phyloP scores from a whole-genome alignment of 2,797 vertebrate species.

The Bovichtus diacanthus region DNA sequence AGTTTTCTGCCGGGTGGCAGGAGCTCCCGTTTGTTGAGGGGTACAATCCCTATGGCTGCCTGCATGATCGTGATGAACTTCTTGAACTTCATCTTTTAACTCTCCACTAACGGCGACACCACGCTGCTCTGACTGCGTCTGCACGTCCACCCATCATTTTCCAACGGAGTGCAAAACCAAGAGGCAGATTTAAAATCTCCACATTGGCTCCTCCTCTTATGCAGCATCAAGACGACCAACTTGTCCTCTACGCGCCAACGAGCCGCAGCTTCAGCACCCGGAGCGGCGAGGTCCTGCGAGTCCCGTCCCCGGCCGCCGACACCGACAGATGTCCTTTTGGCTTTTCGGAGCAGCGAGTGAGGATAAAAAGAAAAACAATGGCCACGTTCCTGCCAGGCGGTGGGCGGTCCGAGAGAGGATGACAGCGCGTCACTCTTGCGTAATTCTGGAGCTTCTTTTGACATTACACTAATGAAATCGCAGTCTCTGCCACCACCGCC shows the following conservation, averaged over 20 bases:
- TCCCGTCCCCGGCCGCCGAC: slow-evolving; percentile 26
- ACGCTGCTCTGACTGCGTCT: slow-evolving; percentile 23
- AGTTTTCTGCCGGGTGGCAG: slow-evolving; percentile 92
- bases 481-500: slow-evolving; percentile 63
- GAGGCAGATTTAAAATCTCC: background rate
- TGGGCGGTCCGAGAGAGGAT: slow-evolving; percentile 66
- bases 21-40: slow-evolving; percentile 95
- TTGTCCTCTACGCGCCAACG: slow-evolving; percentile 37
- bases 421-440: slow-evolving; percentile 86
- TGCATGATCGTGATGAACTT: slow-evolving; percentile 96
- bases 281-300: slow-evolving; percentile 20
- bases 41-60: slow-evolving; percentile 92
- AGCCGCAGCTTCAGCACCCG: slow-evolving; percentile 15
- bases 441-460: slow-evolving; percentile 87
- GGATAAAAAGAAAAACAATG: slow-evolving; percentile 66
- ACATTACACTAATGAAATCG: slow-evolving; percentile 91
- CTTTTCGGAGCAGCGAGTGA: slow-evolving; percentile 53
- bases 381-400: slow-evolving; percentile 71
- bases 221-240: slow-evolving; percentile 21
- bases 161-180: slow-evolving; percentile 2
- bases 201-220: slow-evolving; percentile 10
- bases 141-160: slow-evolving; percentile 23
- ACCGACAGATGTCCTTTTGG: slow-evolving; percentile 81
- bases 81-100: slow-evolving; percentile 92
- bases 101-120: background rate